These are phyloP conservation scores for Rhipidura dahli DNA, from an alignment of 2,113 vertebrate genomes.

Conservation along the genomic window DNA sequence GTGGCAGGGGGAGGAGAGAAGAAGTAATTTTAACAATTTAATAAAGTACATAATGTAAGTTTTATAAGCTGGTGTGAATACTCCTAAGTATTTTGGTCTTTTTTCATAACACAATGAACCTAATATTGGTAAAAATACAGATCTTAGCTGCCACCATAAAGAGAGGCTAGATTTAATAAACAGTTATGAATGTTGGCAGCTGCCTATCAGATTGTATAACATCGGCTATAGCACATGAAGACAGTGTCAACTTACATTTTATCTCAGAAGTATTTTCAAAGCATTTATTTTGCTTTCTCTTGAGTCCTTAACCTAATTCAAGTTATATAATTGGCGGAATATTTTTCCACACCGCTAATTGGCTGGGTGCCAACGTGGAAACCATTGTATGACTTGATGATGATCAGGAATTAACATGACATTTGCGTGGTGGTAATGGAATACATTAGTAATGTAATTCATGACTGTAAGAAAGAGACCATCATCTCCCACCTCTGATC, in stretches of 20 bases:
- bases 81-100: slow-evolving; percentile 80
- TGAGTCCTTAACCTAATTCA: slow-evolving; percentile 76
- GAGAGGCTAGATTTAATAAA: slow-evolving; percentile 81
- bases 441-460: slow-evolving; percentile 88
- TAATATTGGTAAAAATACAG: slow-evolving; percentile 82
- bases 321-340: slow-evolving; percentile 82
- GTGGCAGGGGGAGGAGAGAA: slow-evolving; percentile 37
- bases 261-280: slow-evolving; percentile 74
- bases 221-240: slow-evolving; percentile 67
- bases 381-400: slow-evolving; percentile 85
- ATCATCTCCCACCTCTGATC: slow-evolving; percentile 70
- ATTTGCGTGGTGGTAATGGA: slow-evolving; percentile 93
- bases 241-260: slow-evolving; percentile 81
- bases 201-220: slow-evolving; percentile 81
- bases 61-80: slow-evolving; percentile 77
- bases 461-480: slow-evolving; percentile 82
- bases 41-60: slow-evolving; percentile 77
- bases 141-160: slow-evolving; percentile 76
- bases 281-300: slow-evolving; percentile 76
- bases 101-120: slow-evolving; percentile 79
- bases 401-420: slow-evolving; percentile 94
- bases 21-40: slow-evolving; percentile 83
- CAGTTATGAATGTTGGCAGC: slow-evolving; percentile 81
- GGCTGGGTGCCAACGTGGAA: slow-evolving; percentile 80
- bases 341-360: slow-evolving; percentile 84